Evolutionary conservation across 1,140 invertebrate species (phyloP), one percentile per base, ranked within the genome.

Genomic region (Drosophila teissieri): DNA sequence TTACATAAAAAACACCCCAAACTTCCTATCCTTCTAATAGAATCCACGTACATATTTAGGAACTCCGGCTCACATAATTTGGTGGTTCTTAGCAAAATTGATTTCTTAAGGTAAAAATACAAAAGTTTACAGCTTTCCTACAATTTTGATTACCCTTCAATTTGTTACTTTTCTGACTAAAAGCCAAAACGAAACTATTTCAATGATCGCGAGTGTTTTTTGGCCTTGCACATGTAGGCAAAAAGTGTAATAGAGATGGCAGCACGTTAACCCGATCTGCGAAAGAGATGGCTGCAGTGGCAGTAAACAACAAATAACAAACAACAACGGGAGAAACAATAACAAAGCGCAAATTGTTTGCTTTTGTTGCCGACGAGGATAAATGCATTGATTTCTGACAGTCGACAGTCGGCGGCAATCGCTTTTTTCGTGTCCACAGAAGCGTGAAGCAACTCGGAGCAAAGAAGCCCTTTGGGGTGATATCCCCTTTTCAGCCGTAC

Each of bases 301-400:
- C 46, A 36, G 45, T 52, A 45, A 10, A 19, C 40, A 53, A 34
- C 17, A 52, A 44, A 19, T 46, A 53, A 39, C n/a, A 52, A 45
- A 45, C 73, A 67, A 40, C 62, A 58, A 40, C 48, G 40, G 40
- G 31, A 53, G 54, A 17, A 76, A 60, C 53, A 60, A 76, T 17
- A 86, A 75, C 69, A 82, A 83, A 61, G 80, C 60, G 40, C 63
- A 44, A 58, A 73, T 52, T 68, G 80, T 49, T 75, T 70, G 69
- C 49, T 46, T 56, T 82, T 86, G 76, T 81, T 77, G 67, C 67
- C 73, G 62, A 70, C 39, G 80, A 85, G 83, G 82, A 85, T 85
- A 85, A 74, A 72, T 85, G 74, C 82, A 88, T 86, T 82, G 82
- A 88, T 88, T 86, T 86, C 73, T 81, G 73, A 65, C 65, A 54